Evolutionary conservation across 2,113 vertebrate genomes (phyloP), one percentile per base, ranked within the genome.

Genomic region (Petromus typicus): DNA sequence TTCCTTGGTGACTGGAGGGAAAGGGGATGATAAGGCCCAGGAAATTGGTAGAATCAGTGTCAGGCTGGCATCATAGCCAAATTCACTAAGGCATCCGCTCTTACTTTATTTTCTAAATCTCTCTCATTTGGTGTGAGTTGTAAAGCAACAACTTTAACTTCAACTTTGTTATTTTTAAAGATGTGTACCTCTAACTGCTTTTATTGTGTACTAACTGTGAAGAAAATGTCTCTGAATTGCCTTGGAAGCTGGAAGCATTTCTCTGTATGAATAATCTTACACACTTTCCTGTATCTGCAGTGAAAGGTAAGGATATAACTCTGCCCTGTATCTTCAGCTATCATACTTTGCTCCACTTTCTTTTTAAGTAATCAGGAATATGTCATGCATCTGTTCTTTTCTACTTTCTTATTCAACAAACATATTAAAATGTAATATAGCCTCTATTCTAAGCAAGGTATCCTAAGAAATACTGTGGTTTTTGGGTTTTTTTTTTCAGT

Each of bases 91-190:
- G 12, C 5, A 22, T 25, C 45, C 82, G 5, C 9, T 37, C 40
- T 51, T 73, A 64, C 34, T 66, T 84, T 80, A 37, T 43, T 17
- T 57, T 67, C 17, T n/a, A 25, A 78, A 37, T 14, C 59, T 92
- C 12, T n/a, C 9, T 30, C 20, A 18, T 27, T 56, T 30, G 56
- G 14, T 61, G 25, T 20, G 43, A 43, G 12, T n/a, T 61, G 3
- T 54, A 87, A 84, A 67, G 83, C 30, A 83, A 45, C 18, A 59
- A 73, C 25, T 57, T 83, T 83, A 63, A 69, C 56, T 66, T 64
- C 66, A 95, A 37, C 37, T n/a, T 22, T 91, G 5, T 81, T 89
- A 37, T 81, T 86, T n/a, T 91, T 56, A 54, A 54, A 92, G 37
- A 48, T 30, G 79, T 20, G 10, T 18, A 40, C 30, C 25, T 37